Percentiles rank a stretch among this genome's conserved stretches.
These are phyloP conservation scores for Sander lucioperca DNA, from an alignment of 2,113 vertebrate species.

Conservation along the genomic window DNA sequence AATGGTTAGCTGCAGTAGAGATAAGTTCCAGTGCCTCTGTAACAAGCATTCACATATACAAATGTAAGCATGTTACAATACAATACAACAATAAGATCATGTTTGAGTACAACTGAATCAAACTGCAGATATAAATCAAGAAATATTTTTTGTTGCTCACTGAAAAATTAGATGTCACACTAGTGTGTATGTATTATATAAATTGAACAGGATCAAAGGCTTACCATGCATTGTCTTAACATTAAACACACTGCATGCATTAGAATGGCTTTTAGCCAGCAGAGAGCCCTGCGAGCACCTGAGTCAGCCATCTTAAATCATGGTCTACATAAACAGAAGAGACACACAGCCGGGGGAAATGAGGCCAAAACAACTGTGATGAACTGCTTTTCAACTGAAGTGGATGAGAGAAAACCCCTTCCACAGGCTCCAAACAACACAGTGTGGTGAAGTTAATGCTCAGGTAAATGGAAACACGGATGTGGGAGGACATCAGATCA, in stretches of 20 bases:
- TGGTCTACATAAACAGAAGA: constrained; percentile 65
- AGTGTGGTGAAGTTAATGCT: neutral
- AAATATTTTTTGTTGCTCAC: neutral
- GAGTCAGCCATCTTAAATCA: constrained; percentile 60
- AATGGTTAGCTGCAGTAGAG: constrained; percentile 96
- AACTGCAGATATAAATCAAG: neutral
- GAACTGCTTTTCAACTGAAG: constrained; percentile 35
- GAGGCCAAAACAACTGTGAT: constrained; percentile 44
- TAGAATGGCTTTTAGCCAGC: constrained; percentile 23
- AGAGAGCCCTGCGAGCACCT: constrained; percentile 47
- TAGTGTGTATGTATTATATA: neutral
- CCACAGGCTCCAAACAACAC: constrained; percentile 27
- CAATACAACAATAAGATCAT: neutral
- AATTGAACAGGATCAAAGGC: neutral
- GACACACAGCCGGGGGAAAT: constrained; percentile 36
- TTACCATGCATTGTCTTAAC: constrained; percentile 10
- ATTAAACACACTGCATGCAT: constrained; percentile 13
- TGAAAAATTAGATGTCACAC: neutral
- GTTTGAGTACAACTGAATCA: neutral
- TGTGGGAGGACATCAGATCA: constrained; percentile 24
- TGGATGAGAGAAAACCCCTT: constrained; percentile 16
- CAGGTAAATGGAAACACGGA: constrained; percentile 31
- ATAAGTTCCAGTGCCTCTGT: constrained; percentile 97
- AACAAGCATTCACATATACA: constrained; percentile 48
- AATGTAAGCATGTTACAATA: constrained; percentile 3